Base-by-base conservation (phyloP, 2,113 vertebrate species). In the Hucho hucho region DNA sequence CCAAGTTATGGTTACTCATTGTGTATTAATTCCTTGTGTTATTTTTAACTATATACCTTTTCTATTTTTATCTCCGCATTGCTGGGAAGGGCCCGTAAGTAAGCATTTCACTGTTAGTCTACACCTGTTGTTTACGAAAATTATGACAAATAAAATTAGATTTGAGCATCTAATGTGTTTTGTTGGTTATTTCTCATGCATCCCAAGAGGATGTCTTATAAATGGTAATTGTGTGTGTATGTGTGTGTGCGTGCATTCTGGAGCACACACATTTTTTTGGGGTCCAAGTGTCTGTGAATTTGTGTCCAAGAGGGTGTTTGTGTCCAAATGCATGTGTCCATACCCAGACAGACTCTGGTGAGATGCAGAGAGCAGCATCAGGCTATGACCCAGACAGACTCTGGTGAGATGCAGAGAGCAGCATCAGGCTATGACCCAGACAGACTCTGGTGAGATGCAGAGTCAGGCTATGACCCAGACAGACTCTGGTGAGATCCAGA, bases 281-380 rank as follows among this genome's bases (percentile, higher is more conserved):
- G 6, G n/a, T 61, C 20, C 16, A 16, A 61, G 58, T 22, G 58
- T 61, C 3, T 61, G 58, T 68, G 59, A 70, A 16, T 71, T 22
- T 47, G 68, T 76, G 43, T n/a, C 78, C 64, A 61, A 20, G 13
- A 13, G 67, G 18, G 67, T 49, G 68, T 70, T 32, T 70, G 37
- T 25, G 29, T 69, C 29, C 16, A 16, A 32, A 49, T 16, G 11
- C 29, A 20, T 69, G 68, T 61, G 16, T 28, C 28, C 28, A 65
- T 29, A 28, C 25, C 25, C 24, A 65, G 63, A 64, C 59, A 63
- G 61, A 63, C 47, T 49, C 3, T 26, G 26, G 24, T 28, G 4
- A 7, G 24, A 72, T 78, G 37, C 37, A 37, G 7, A 9, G 7
- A 32, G 5, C 32, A 32, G 32, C 32, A 37, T 37, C 37, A 37